A percentile compares a stretch with the other conserved stretches of the same genome.
Conservation (phyloP, 2,888 invertebrate species). For the Barypeithes pellucidus region DNA sequence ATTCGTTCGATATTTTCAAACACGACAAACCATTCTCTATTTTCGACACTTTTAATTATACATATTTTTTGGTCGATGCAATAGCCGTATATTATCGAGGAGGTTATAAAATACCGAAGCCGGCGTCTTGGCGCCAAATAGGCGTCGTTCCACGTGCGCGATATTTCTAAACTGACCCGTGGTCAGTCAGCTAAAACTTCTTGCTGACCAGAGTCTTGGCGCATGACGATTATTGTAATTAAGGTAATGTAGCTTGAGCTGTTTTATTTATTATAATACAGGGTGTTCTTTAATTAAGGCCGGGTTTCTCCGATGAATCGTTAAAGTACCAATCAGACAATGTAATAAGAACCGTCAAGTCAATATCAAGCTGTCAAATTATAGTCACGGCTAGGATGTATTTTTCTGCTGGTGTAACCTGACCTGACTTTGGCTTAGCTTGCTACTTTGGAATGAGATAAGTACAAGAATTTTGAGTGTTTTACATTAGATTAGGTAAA, state of each 20-base stretch:
- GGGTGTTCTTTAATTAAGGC: background rate
- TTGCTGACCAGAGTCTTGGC: slow-evolving; percentile 30
- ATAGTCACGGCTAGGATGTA: too few species aligned
- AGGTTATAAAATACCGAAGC: slow-evolving; percentile 2
- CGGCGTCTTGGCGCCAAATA: slow-evolving; percentile 8
- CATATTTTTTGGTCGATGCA: background rate
- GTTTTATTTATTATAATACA: background rate
- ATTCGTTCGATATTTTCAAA: background rate
- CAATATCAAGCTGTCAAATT: too few species aligned
- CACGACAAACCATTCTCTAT: background rate
- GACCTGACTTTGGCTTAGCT: too few species aligned
- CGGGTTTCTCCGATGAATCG: too few species aligned
- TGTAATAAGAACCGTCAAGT: too few species aligned
- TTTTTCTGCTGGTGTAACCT: too few species aligned
- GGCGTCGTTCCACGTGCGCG: slow-evolving; percentile 14
- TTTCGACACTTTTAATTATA: background rate
- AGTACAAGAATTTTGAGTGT: too few species aligned
- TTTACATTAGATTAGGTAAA: too few species aligned
- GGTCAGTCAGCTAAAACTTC: slow-evolving; percentile 32
- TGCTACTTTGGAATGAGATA: too few species aligned
- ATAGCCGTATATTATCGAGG: background rate
- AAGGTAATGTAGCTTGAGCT: slow-evolving; percentile 11
- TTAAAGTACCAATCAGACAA: too few species aligned
- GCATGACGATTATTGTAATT: slow-evolving; percentile 46
- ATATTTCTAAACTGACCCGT: slow-evolving; percentile 38